Percentiles rank a stretch among this genome's conserved stretches.
Evolutionary conservation across 1,140 invertebrate species (phyloP).

Genomic region (Dreissena rostriformis): DNA sequence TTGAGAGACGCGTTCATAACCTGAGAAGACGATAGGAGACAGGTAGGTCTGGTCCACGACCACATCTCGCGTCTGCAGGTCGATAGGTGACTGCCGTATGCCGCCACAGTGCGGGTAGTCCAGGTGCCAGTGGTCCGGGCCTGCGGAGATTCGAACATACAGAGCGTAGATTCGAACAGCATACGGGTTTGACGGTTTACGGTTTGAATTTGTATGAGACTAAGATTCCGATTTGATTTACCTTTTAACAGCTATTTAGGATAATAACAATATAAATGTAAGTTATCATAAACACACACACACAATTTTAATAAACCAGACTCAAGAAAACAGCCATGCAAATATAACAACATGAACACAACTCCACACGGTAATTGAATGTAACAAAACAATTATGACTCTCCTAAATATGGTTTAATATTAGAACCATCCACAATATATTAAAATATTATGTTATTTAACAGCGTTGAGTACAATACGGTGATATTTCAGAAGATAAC

Average conservation of each 20-base stretch:
- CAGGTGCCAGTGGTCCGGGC: constrained; percentile 67
- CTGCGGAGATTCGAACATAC: constrained; percentile 50
- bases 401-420: too few relatives aligned
- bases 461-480: too few relatives aligned
- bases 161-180: too few relatives aligned
- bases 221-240: neutral
- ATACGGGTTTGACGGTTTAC: neutral
- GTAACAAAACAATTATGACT: too few relatives aligned
- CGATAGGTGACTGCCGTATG: constrained; percentile 69
- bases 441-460: too few relatives aligned
- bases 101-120: constrained; percentile 67
- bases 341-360: neutral
- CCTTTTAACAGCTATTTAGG: neutral
- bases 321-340: neutral
- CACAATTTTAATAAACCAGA: neutral
- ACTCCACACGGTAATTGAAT: too few relatives aligned
- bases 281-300: neutral
- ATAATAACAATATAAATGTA: neutral
- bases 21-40: constrained; percentile 57
- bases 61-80: constrained; percentile 59
- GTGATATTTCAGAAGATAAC: too few relatives aligned
- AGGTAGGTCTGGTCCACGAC: constrained; percentile 60
- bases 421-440: too few relatives aligned
- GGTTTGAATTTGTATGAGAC: neutral
- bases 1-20: constrained; percentile 52